These are phyloP conservation scores for Peribatodes rhomboidaria DNA, from an alignment of 2,888 invertebrate species.

Conservation along the genomic window DNA sequence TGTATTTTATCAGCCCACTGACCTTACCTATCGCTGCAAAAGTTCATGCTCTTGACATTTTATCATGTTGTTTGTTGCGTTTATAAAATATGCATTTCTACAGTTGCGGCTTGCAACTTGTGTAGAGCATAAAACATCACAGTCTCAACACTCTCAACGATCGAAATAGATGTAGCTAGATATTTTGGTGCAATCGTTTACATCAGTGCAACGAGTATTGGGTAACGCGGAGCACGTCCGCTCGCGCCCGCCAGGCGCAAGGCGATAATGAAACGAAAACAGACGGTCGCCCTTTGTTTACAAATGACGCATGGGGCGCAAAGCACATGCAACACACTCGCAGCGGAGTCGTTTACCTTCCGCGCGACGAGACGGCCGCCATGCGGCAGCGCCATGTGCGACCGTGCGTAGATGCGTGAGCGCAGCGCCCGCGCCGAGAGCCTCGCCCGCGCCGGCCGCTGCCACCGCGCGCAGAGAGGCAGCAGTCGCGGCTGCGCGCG, in stretches of 20 bases:
- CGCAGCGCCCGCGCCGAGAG: conserved; percentile 65
- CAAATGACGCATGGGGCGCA: conserved; percentile 81
- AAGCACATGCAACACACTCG: conserved; percentile 79
- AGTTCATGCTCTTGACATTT: conserved; percentile 63
- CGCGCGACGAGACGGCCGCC: conserved; percentile 81
- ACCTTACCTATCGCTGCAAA: conserved; percentile 45
- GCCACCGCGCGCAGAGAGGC: conserved; percentile 68
- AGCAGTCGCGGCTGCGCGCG: conserved; percentile 78
- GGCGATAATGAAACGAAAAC: conserved; percentile 74
- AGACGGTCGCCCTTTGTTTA: conserved; percentile 83
- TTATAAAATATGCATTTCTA: conserved; percentile 15
- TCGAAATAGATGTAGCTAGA: conserved; percentile 4
- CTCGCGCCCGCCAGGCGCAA: conserved; percentile 48
- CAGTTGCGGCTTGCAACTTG: neutral
- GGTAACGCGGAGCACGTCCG: conserved; percentile 56
- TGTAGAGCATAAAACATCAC: neutral
- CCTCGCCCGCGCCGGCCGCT: conserved; percentile 67
- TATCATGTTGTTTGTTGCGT: conserved; percentile 26
- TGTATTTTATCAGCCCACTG: conserved; percentile 34
- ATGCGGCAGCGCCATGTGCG: conserved; percentile 54
- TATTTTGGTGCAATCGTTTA: conserved; percentile 37
- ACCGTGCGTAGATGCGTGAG: conserved; percentile 77
- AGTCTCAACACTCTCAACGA: neutral
- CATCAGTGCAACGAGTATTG: conserved; percentile 47
- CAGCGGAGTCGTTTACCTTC: conserved; percentile 84